Base-by-base conservation (phyloP, 37 sponge, comb jelly and placozoan genomes). In the Hormiphora californensis region DNA sequence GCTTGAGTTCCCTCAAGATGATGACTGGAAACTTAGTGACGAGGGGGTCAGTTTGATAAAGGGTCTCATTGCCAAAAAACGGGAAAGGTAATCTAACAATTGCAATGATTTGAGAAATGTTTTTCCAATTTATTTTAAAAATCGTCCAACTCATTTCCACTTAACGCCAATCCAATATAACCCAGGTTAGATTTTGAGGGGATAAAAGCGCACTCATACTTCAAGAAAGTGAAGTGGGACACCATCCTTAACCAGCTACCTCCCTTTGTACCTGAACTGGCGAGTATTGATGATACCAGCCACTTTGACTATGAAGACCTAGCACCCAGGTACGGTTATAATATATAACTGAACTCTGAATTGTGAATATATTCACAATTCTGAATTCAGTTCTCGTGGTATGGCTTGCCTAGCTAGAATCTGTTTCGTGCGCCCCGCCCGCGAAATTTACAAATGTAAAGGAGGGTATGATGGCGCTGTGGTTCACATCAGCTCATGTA, bases 161-260 rank as follows among this genome's bases (percentile, higher is more conserved):
- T 9, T 49, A 49, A 49, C 15, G 12, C 53, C 53, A 49, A 9
- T 17, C 9, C 9, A 17, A 49, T 49, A 17, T 49, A 49, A 49
- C 53, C 22, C 67, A 65, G 96, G 28, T 54, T 90, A 5, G 87
- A 78, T 15, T 93, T 78, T 86, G 62, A 68, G 12, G 88, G 59
- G 23, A 81, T 97, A 61, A 88, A 86, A 54, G 62, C 39, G 0
- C 95, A 95, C 65, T 49, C 54, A 11, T 98, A 92, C 86, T 98
- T 98, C 85, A 33, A 51, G 32, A 32, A 28, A 0, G 38, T 69
- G 0, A 59, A 90, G 43, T 98, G 94, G 94, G 87, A 87, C 32
- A 51, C 21, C 32, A 54, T 85, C 54, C 53, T 49, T 34, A 85
- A 32, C 9, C 17, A 44, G 17, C 54, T 85, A 2, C 85, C 85